phyloP scores from a whole-genome alignment of 2,888 invertebrate species.

The Polydrusus cervinus region DNA sequence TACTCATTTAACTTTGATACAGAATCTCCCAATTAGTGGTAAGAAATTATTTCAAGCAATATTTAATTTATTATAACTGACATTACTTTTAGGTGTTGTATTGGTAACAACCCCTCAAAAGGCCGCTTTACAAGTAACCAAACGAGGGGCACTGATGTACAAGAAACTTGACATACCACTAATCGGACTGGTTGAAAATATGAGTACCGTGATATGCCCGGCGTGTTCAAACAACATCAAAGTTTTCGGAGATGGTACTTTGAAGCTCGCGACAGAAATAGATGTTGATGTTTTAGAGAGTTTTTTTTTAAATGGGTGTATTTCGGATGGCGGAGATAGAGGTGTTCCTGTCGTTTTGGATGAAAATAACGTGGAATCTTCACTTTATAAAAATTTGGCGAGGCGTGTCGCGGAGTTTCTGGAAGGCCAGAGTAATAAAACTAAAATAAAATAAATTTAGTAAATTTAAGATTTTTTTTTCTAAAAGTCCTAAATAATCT shows the following conservation, averaged over 20 bases:
- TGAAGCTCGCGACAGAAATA: slow-evolving; percentile 77
- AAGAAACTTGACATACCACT: slow-evolving; percentile 87
- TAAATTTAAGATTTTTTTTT: not conserved
- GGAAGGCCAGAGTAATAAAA: slow-evolving; percentile 2
- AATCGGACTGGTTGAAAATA: slow-evolving; percentile 93
- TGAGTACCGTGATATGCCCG: slow-evolving; percentile 86
- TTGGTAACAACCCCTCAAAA: slow-evolving; percentile 95
- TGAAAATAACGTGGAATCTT: slow-evolving; percentile 67
- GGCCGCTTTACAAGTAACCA: slow-evolving; percentile 89
- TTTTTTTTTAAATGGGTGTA: slow-evolving; percentile 82
- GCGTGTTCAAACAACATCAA: slow-evolving; percentile 83
- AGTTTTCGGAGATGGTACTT: slow-evolving; percentile 82
- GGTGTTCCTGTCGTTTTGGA: slow-evolving; percentile 85
- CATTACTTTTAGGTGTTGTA: slow-evolving; percentile 78
- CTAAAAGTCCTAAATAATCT: too few species aligned
- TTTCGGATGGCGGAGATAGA: slow-evolving; percentile 81
- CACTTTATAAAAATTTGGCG: slow-evolving; percentile 62
- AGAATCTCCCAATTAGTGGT: slow-evolving; percentile 90
- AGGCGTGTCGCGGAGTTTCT: slow-evolving; percentile 60
- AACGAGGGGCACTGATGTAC: slow-evolving; percentile 91
- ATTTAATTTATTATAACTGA: too few species aligned
- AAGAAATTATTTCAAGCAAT: slow-evolving; percentile 38
- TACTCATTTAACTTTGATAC: slow-evolving; percentile 92
- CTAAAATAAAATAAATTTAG: not conserved
- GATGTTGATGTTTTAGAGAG: slow-evolving; percentile 80